phyloP scores from a whole-genome alignment of 2,888 invertebrate species.

The Pharmacophagus antenor region DNA sequence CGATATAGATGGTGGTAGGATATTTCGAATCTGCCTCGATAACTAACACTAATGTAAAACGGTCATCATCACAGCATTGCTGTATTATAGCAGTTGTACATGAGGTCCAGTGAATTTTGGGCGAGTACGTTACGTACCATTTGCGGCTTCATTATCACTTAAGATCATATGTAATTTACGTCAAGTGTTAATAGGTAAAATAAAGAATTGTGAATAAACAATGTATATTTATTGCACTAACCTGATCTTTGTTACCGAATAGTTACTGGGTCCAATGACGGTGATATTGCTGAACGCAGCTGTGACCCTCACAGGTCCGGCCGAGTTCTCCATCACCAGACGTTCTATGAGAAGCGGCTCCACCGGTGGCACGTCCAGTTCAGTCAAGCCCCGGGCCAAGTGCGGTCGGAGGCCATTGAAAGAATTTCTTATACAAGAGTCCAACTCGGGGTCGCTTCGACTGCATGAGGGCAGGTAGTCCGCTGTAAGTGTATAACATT shows the following conservation, averaged over 20 bases:
- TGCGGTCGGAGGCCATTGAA: slow-evolving; percentile 88
- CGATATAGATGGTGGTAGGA: too few relatives aligned
- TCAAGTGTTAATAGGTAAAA: too few relatives aligned
- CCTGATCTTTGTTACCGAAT: slow-evolving; percentile 85
- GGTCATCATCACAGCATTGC: too few relatives aligned
- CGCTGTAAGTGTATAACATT: slow-evolving; percentile 81
- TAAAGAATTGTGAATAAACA: too few relatives aligned
- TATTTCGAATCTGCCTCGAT: too few relatives aligned
- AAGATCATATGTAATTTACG: too few relatives aligned
- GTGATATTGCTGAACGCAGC: slow-evolving; percentile 88
- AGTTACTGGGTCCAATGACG: slow-evolving; percentile 88
- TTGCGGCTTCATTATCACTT: too few relatives aligned
- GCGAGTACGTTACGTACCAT: too few relatives aligned
- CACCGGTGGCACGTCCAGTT: slow-evolving; percentile 86
- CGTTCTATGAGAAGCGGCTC: slow-evolving; percentile 87
- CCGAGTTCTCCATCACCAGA: slow-evolving; percentile 88
- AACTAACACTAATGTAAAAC: too few relatives aligned
- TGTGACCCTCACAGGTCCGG: slow-evolving; percentile 87
- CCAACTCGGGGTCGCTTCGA: slow-evolving; percentile 83
- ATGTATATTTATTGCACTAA: slow-evolving; percentile 45
- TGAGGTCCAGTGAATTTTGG: too few relatives aligned
- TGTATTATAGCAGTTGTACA: too few relatives aligned
- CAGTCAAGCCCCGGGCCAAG: slow-evolving; percentile 84
- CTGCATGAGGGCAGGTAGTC: slow-evolving; percentile 87
- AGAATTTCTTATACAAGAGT: slow-evolving; percentile 84